Evolutionary conservation across 2,797 vertebrate species (phyloP), one percentile per base, ranked within the genome.

Genomic region (Cynodonichthys magdalenae): DNA sequence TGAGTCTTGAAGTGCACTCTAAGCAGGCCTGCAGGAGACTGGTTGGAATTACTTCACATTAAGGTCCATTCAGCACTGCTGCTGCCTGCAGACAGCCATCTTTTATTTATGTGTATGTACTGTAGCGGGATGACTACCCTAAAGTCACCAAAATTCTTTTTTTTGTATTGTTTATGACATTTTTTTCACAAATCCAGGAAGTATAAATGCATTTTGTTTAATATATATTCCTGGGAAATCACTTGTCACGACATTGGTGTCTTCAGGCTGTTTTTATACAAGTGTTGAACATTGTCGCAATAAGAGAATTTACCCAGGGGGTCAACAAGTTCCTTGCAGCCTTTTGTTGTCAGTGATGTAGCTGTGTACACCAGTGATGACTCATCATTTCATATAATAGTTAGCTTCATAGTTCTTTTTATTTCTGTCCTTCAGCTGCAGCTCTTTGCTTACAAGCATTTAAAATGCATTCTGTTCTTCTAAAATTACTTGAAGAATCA

Each of bases 31-130:
- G 75, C 49, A 78, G 81, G 69, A 57, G 51, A 57, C 56, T 44
- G 79, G 75, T 75, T 83, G 77, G 71, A 87, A 90, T 89, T 78
- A 82, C 86, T 77, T 83, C 77, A 83, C 85, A 87, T 87, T 84
- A 84, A 47, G 82, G 81, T 81, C 79, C 69, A 81, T 86, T 87
- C 82, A 87, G 87, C 68, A 70, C 59, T 71, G 60, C 64, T 45
- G 71, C 77, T 67, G 68, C 73, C 72, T 69, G 76, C 67, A 56
- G 63, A 82, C 66, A 67, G 74, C 72, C 82, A 69, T 82, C 75
- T 68, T 58, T 71, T 61, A 52, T 78, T 75, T 53, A 59, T 67
- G 74, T 18, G 28, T 54, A 41, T 36, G 65, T 58, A 55, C 53
- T 44, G 42, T 29, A 51, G 57, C 49, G 12, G 58, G 36, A 44